Evolutionary conservation across 2,797 vertebrate species (phyloP).

Genomic region (Miichthys miiuy): DNA sequence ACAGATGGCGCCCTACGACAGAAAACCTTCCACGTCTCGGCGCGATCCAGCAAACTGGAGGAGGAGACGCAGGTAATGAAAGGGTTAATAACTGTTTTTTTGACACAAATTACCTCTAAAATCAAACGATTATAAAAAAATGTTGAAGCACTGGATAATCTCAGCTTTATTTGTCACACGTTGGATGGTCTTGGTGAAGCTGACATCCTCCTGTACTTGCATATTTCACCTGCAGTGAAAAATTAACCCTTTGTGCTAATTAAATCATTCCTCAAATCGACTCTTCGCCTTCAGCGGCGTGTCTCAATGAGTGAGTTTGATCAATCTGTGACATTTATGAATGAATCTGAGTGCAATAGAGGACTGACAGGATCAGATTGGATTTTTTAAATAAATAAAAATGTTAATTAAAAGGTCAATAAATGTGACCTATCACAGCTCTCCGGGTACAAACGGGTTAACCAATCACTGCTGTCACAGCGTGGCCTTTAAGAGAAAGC

Average conservation of each 20-base stretch:
- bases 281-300: neutral
- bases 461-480: conserved; percentile 45
- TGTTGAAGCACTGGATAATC: neutral
- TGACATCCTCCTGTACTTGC: accelerated
- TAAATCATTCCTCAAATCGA: neutral
- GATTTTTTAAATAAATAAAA: neutral
- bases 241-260: conserved; percentile 57
- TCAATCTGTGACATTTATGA: neutral
- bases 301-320: accelerated
- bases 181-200: accelerated
- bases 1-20: conserved; percentile 41
- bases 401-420: neutral
- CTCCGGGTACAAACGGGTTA: neutral
- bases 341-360: neutral
- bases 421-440: neutral
- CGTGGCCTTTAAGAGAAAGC: conserved; percentile 22
- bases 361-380: accelerated
- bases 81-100: conserved; percentile 65
- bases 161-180: neutral
- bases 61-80: conserved; percentile 61
- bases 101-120: accelerated
- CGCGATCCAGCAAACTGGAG: neutral
- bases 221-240: neutral
- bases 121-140: neutral
- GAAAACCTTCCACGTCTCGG: neutral